A percentile compares a stretch with the other conserved stretches of the same genome.
These are phyloP conservation scores for Chrysemys picta DNA, from an alignment of 2,113 vertebrate genomes.

Conservation along the genomic window DNA sequence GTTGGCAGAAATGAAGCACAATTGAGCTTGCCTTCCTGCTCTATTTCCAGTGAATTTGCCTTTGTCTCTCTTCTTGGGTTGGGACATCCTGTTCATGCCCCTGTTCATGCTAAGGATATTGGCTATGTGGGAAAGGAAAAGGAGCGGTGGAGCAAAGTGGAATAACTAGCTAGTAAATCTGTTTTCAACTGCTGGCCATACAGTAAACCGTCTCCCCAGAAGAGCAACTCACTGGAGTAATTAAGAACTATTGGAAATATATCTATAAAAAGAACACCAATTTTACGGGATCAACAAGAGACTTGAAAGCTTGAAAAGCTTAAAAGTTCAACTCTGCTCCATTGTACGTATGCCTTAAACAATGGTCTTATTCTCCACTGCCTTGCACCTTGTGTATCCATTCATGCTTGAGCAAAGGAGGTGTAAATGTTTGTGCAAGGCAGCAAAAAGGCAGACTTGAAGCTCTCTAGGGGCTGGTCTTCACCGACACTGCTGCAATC, in stretches of 20 bases:
- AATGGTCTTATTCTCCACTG: not conserved
- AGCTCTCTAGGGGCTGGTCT: too few relatives aligned
- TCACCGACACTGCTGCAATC: too few relatives aligned
- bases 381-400: not conserved
- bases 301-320: not conserved
- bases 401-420: not conserved
- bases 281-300: not conserved
- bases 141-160: not conserved
- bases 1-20: not conserved
- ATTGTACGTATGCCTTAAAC: not conserved
- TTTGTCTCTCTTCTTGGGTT: not conserved
- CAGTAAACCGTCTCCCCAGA: not conserved
- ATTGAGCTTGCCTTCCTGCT: not conserved
- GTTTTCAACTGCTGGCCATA: too few relatives aligned
- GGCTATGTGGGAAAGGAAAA: not conserved
- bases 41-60: not conserved
- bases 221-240: not conserved
- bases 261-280: not conserved
- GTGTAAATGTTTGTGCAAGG: not conserved
- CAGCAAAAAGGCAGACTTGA: too few relatives aligned
- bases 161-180: not conserved
- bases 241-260: rapidly evolving
- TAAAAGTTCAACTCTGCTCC: not conserved
- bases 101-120: too few relatives aligned
- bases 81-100: too few relatives aligned